Conservation (phyloP, 2,113 vertebrate genomes). For the Oncorhynchus mykiss region DNA sequence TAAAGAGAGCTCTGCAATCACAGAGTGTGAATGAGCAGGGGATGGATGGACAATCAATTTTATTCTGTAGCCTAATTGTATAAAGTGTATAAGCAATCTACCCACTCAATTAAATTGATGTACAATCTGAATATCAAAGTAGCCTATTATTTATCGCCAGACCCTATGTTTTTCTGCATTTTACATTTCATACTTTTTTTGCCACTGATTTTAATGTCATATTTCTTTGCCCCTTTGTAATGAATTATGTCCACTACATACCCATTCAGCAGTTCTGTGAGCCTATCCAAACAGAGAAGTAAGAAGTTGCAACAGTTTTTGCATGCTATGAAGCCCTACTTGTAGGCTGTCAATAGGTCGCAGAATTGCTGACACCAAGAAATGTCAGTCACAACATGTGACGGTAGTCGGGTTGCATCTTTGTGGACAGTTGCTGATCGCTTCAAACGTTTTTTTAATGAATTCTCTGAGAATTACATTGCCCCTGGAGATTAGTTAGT, state of each 20-base stretch:
- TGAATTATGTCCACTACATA: neutral
- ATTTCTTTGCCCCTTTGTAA: neutral
- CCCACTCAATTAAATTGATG: too few species aligned
- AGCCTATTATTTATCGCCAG: neutral
- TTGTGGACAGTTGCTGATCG: too few species aligned
- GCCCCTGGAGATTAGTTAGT: constrained; percentile 6
- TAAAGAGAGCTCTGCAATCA: too few species aligned
- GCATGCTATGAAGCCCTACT: neutral
- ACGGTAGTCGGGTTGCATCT: neutral
- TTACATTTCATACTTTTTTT: neutral
- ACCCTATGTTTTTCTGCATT: neutral
- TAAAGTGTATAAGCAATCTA: too few species aligned
- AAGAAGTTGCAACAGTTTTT: neutral
- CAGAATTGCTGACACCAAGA: neutral
- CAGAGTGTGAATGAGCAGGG: too few species aligned
- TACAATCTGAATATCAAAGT: neutral
- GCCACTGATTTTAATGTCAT: neutral
- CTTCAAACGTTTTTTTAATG: too few species aligned
- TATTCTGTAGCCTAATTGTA: too few species aligned
- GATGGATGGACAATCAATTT: too few species aligned
- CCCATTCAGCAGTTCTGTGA: neutral
- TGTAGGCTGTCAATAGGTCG: neutral
- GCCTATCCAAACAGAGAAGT: neutral
- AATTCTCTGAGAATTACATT: neutral
- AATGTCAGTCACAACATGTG: neutral